Base-by-base conservation (phyloP, 2,113 vertebrate genomes). In the Aldabrachelys gigantea region DNA sequence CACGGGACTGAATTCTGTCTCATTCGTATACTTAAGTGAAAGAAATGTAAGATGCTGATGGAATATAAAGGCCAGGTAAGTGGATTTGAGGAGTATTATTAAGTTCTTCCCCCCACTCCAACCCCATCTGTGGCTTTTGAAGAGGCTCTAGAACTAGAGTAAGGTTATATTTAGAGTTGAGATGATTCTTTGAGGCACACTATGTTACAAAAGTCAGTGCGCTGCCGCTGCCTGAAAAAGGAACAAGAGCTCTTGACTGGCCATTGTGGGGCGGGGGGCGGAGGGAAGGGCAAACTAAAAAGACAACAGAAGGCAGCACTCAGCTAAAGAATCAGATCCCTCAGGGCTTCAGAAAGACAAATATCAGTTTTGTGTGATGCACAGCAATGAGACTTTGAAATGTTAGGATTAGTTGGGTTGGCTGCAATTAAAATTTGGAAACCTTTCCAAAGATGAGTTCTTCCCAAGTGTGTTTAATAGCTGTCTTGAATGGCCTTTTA, bases 31-130 rank as follows among this genome's bases (percentile, higher is more conserved):
- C 79, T 91, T 93, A 86, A 84, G 84, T 93, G 90, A 94, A 8
- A 9, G 31, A 44, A 76, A 89, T 76, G 75, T 44, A 94, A 91
- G 62, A 80, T 69, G 91, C 92, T 59, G 72, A 91, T 88, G 85
- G 93, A 97, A 89, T 24, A 56, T 85, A 95, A 95, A 96, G 92
- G 90, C 94, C 96, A 97, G 81, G 82, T 78, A 89, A 76, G 54
- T 80, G 56, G 57, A 25, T 90, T 41, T 65, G 52, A 44, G 50
- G 79, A 62, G 25, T 8, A 82, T 91, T 94, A 81, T 52, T 86
- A 92, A 96, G 57, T 0, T 3, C 17, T 78, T 94, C 90, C 86
- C 38, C 90, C 89, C 89, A 89, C 57, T 91, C 91, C 83, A 85
- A 31, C 44, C 38, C 22, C 24, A 62, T 54, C 81, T 93, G 69